Evolutionary conservation across 2,888 invertebrate species (phyloP).

Genomic region (Cecidostiba fungosa): DNA sequence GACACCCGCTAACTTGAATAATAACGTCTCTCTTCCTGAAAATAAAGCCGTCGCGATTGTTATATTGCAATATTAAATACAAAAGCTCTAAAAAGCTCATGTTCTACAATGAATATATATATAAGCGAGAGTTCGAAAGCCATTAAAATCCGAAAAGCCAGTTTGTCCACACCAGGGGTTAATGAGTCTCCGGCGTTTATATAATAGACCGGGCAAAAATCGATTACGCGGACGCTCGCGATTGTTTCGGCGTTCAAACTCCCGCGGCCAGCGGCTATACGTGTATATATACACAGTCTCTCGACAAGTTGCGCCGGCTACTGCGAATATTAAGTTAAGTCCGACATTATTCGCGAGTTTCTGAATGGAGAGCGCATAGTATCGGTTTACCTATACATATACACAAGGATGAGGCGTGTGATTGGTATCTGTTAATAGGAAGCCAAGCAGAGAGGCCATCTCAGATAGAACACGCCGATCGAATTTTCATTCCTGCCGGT

Average conservation of each 20-base stretch:
- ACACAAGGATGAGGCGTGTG: neutral
- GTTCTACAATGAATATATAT: too few relatives aligned
- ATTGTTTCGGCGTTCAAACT: too few relatives aligned
- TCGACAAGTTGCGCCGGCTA: neutral
- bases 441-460: constrained; percentile 6
- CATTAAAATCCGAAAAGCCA: neutral
- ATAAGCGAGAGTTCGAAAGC: neutral
- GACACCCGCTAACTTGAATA: too few relatives aligned
- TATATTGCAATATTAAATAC: too few relatives aligned
- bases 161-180: neutral
- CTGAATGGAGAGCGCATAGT: neutral
- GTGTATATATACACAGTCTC: too few relatives aligned
- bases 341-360: neutral
- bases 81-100: too few relatives aligned
- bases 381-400: neutral
- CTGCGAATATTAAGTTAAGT: constrained; percentile 37
- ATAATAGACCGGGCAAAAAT: too few relatives aligned
- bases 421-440: constrained; percentile 53
- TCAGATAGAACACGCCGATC: constrained; percentile 2
- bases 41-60: too few relatives aligned
- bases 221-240: too few relatives aligned
- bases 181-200: neutral
- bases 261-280: too few relatives aligned
- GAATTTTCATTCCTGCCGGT: constrained; percentile 43
- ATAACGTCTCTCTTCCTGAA: too few relatives aligned